Base-by-base conservation (phyloP, 92 coral and sea anemone genomes). In the Umimayanthus kanabou region DNA sequence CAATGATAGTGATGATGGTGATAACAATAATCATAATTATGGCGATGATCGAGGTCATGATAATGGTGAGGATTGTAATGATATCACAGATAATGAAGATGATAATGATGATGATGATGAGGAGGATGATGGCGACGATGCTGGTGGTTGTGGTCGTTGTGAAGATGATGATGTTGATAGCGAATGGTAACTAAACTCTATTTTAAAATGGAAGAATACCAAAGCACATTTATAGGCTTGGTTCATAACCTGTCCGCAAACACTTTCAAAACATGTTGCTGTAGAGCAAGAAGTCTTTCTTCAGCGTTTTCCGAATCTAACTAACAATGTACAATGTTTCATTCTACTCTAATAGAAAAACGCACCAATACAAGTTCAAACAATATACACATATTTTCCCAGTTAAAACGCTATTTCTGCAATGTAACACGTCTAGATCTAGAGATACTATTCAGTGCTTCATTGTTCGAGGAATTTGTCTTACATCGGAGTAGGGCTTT, bases 401-500 rank as follows among this genome's bases (percentile, higher is more conserved):
- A 53, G 58, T 53, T 53, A 53, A 53, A 13, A 53, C 20, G 58
- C 69, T 20, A 22, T 61, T 61, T 61, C 69, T 22, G n/a, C 69
- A 61, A 61, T 23, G 69, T 33, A 28, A 30, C 33, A 23, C 82
- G 82, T 13, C 82, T 20, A 10, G 82, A 78, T 13, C 82, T 20
- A 10, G 82, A 78, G 33, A 49, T 10, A 53, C 66, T 78, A 37
- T 43, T 45, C 23, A 53, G 58, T 9, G 20, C 40, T 23, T 49
- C 82, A 29, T 16, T 78, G 82, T 49, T 53, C 42, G 40, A 18
- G 82, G 82, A n/a, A 25, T 25, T 14, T 18, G n/a, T 26, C 82
- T n/a, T 37, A n/a, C 39, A 53, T 25, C 82, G 39, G 23, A 88
- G 18, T 58, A 88, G 2, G 64, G 93, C 88, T 80, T 85, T 88